Conservation (phyloP, 2,888 invertebrate species). For the Orthosia incerta region DNA sequence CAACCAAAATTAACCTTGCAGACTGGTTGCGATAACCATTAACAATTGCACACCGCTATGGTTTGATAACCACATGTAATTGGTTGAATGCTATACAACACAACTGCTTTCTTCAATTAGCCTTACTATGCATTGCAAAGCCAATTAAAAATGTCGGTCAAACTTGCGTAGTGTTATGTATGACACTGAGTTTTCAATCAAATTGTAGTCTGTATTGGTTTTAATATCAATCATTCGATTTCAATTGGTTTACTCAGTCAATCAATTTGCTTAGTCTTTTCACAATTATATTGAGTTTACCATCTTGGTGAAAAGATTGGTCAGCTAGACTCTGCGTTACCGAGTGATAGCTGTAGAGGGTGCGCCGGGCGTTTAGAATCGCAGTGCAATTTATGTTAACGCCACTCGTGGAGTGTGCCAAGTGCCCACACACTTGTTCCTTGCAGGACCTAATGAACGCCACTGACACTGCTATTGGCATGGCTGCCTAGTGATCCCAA, state of each 20-base stretch:
- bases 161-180: conserved; percentile 32
- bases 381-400: too few relatives aligned
- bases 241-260: conserved; percentile 6
- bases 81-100: conserved; percentile 38
- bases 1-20: conserved; percentile 42
- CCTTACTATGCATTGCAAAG: conserved; percentile 36
- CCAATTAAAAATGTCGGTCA: conserved; percentile 62
- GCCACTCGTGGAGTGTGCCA: too few relatives aligned
- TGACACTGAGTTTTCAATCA: conserved; percentile 33
- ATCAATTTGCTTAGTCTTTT: too few relatives aligned
- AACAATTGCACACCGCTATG: conserved; percentile 59
- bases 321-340: too few relatives aligned
- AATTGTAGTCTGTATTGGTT: conserved; percentile 15
- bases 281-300: too few relatives aligned
- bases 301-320: too few relatives aligned
- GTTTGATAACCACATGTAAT: conserved; percentile 61
- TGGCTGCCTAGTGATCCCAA: too few relatives aligned
- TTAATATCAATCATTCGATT: conserved; percentile 6
- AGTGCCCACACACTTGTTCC: too few relatives aligned
- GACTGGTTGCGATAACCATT: conserved; percentile 54
- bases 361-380: too few relatives aligned
- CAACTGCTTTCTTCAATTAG: conserved; percentile 62
- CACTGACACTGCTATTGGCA: too few relatives aligned
- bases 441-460: too few relatives aligned
- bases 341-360: too few relatives aligned